These are phyloP conservation scores for Vultur gryphus DNA, from an alignment of 2,797 vertebrate species.

Conservation along the genomic window DNA sequence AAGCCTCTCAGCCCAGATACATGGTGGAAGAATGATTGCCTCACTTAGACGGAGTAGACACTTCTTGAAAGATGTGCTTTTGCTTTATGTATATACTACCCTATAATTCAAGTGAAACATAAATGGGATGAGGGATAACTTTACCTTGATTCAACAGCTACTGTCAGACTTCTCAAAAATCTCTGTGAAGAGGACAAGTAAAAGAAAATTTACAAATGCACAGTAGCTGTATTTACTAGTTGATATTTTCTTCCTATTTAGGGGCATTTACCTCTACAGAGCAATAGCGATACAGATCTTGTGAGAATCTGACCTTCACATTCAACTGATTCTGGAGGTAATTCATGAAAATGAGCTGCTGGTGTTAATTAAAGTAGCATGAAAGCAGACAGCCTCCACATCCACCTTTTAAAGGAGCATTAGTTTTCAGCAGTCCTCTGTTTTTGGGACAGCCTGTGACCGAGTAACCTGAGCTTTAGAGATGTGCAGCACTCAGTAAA, in stretches of 20 bases:
- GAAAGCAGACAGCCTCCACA: neutral
- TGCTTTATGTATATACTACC: neutral
- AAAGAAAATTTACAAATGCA: neutral
- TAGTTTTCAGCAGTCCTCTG: neutral
- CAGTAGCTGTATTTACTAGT: neutral
- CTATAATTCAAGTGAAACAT: neutral
- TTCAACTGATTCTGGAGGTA: neutral
- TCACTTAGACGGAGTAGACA: neutral
- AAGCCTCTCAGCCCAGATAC: neutral
- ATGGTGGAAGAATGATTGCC: neutral
- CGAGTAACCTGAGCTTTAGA: neutral
- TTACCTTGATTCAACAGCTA: neutral
- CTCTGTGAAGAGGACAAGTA: neutral
- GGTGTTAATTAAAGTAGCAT: neutral
- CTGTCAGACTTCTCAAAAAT: neutral
- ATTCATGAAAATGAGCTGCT: neutral
- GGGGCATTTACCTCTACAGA: neutral
- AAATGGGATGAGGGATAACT: neutral
- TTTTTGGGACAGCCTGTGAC: neutral
- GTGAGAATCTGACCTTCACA: neutral
- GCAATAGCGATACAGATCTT: neutral
- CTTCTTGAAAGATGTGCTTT: neutral
- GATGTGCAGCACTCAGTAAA: neutral
- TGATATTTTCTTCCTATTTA: neutral
- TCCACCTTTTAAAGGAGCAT: fast-evolving